Evolutionary conservation across 2,113 vertebrate species (phyloP).

Genomic region (Cairina moschata): DNA sequence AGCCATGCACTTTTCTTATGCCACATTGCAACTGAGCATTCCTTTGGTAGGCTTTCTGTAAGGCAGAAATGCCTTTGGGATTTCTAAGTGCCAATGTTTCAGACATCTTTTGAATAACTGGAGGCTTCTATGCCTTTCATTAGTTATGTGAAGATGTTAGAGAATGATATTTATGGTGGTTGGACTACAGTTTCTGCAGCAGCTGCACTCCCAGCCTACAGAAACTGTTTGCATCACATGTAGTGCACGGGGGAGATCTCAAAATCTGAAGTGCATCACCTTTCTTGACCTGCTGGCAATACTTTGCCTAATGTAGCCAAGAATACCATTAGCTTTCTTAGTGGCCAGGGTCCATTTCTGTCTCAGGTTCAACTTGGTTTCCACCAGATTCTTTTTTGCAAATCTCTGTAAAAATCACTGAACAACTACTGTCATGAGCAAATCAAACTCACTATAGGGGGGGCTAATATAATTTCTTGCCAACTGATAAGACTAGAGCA

Average conservation of each 20-base stretch:
- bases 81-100: neutral
- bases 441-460: no score
- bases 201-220: neutral
- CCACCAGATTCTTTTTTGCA: neutral
- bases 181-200: neutral
- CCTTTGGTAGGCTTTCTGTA: neutral
- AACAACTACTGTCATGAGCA: no score
- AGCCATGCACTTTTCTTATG: neutral
- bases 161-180: neutral
- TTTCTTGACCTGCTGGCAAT: neutral
- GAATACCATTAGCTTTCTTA: neutral
- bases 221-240: neutral
- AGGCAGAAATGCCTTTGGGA: neutral
- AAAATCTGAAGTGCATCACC: neutral
- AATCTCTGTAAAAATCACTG: neutral
- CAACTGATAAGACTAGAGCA: no score
- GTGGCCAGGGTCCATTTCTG: neutral
- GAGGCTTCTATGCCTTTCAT: neutral
- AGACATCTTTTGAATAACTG: neutral
- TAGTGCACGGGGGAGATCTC: neutral
- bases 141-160: neutral
- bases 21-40: neutral
- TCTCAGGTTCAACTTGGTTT: neutral
- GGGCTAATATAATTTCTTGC: no score
- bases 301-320: neutral